A percentile compares a stretch with the other conserved stretches of the same genome.
These are phyloP conservation scores for Andrena flavipes DNA, from an alignment of 2,888 invertebrate genomes.

Conservation along the genomic window DNA sequence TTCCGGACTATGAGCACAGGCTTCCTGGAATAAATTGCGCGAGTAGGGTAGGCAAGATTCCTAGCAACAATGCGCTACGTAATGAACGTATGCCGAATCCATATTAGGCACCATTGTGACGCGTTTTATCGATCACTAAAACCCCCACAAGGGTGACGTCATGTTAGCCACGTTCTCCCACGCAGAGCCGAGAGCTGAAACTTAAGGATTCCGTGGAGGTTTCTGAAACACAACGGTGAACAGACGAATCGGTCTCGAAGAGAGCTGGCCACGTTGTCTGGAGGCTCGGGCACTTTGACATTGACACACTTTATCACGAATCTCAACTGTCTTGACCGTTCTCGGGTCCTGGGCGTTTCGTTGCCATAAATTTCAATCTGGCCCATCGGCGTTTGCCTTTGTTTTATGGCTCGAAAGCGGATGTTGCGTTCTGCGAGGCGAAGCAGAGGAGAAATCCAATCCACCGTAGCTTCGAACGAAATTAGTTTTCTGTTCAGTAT, in stretches of 20 bases:
- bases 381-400: background rate
- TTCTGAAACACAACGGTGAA: constrained; percentile 30
- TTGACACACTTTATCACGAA: constrained; percentile 66
- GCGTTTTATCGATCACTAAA: constrained; percentile 70
- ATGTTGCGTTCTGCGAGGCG: background rate
- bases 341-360: constrained; percentile 1
- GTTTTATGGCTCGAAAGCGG: background rate
- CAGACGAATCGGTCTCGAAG: constrained; percentile 32
- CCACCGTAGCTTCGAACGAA: background rate
- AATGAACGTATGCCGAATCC: constrained; percentile 58
- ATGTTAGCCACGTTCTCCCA: constrained; percentile 69
- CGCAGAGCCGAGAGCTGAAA: constrained; percentile 42
- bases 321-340: constrained; percentile 31
- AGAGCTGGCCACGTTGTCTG: constrained; percentile 42
- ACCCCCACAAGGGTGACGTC: constrained; percentile 74
- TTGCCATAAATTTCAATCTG: constrained; percentile 25
- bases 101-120: constrained; percentile 72
- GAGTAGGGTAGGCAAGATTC: background rate
- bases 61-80: background rate
- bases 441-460: background rate
- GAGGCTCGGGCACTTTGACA: constrained; percentile 55
- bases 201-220: constrained; percentile 48
- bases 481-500: background rate
- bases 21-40: background rate
- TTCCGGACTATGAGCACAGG: background rate